Evolutionary conservation across 2,113 vertebrate species (phyloP), one percentile per base, ranked within the genome.

Genomic region (Malaclemys terrapin): DNA sequence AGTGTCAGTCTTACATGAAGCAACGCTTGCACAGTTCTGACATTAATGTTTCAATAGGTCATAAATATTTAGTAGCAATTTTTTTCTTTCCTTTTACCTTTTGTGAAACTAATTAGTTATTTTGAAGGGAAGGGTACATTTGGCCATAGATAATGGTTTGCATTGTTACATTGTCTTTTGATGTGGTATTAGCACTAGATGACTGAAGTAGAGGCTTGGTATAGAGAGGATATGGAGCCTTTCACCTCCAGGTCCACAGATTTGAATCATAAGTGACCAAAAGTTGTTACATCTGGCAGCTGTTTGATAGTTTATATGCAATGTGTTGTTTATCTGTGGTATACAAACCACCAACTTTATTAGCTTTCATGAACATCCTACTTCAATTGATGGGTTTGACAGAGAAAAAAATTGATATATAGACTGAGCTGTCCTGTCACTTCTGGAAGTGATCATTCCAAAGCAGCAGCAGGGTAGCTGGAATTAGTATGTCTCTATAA

Each of bases 1-100:
- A 47, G 20, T 81, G 65, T 85, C n/a, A 72, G 10, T 85, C 90
- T 93, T 90, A 93, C 53, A 88, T 22, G 85, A 94, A 96, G 90
- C 90, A 91, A 82, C 49, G 95, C 5, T 31, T 87, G 17, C 81
- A 6, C 89, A 25, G 89, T 85, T 82, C 49, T 82, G 25, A 94
- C 16, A 80, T 7, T 38, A 57, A 12, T 50, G 78, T 90, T 45
- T 93, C 95, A 92, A 92, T 80, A 93, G n/a, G 54, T 87, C 20
- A 91, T 59, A 94, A 97, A 91, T 84, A 87, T 90, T 91, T 94
- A 82, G 27, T 12, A 76, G 22, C 3, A 93, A 57, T 10, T 35
- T 83, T 87, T 94, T 65, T 6, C 0, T 2, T 82, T 93, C 2
- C 4, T 91, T 19, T 38, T 93, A 35, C 3, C 11, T 91, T 91